Base-by-base conservation (phyloP, 2,113 vertebrate species). In the Siniperca knerii region DNA sequence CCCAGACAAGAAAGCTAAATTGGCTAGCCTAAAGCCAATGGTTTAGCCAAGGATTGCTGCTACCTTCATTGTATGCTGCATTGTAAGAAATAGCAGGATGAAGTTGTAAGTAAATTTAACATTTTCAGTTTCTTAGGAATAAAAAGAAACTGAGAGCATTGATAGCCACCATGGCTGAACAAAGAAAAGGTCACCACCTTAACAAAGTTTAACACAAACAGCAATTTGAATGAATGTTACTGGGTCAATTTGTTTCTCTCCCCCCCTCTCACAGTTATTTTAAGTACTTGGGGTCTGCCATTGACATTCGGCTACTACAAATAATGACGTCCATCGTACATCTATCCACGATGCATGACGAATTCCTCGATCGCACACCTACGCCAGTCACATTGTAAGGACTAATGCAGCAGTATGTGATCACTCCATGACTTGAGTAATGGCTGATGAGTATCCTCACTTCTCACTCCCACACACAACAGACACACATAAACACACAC, bases 391-490 rank as follows among this genome's bases (percentile, higher is more conserved):
- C 84, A 61, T 55, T 78, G 60, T 64, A 8, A 62, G 69, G 85
- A 83, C 74, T 71, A 81, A 81, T 85, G 86, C 46, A 20, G 72
- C 72, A 29, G 54, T 46, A 16, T 29, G 69, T n/a, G 74, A 82
- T 87, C 62, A 40, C 71, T 55, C 66, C 83, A 40, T 6, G 82
- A 66, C 77, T 85, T 85, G 84, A 84, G 67, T 85, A 72, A 89
- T 75, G 61, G 67, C 79, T 75, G 78, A 86, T 85, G 87, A 86
- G 79, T 83, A 44, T 79, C 75, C 82, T 79, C 75, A 35, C 83
- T 65, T 61, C 81, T 87, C 83, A 86, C 85, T 81, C 85, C 75
- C 46, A 76, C 75, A 5, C 62, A 62, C 61, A 57, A 82, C 75
- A 66, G 37, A 68, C 46, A 73, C 21, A 42, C 50, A 78, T 6